phyloP scores from a whole-genome alignment of 35 echinoderm and acorn worm genomes.

The Apostichopus parvimensis region DNA sequence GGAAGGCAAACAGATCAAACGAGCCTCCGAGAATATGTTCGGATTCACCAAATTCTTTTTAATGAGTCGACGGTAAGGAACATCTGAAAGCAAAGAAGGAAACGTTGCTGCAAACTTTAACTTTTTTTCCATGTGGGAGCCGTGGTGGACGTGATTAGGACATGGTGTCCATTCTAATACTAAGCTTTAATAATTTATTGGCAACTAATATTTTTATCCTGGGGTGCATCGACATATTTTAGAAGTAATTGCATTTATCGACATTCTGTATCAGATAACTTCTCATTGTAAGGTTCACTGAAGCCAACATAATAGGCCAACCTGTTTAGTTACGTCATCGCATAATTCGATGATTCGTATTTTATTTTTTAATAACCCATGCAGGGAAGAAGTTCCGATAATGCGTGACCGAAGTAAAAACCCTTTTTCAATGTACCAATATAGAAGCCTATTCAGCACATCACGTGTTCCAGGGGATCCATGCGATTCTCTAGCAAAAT shows the following conservation, averaged over 20 bases:
- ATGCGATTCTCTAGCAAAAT: conserved; percentile 20
- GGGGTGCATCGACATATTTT: too few species aligned
- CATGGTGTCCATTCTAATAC: neutral
- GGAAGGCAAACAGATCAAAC: conserved; percentile 25
- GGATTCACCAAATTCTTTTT: conserved; percentile 12
- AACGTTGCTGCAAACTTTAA: neutral
- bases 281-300: too few species aligned
- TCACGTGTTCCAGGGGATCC: conserved; percentile 53
- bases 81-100: neutral
- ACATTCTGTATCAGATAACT: too few species aligned
- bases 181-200: neutral
- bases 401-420: conserved; percentile 66
- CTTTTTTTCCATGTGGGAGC: neutral
- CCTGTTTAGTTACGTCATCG: too few species aligned
- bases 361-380: neutral
- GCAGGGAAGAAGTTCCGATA: conserved; percentile 75
- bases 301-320: too few species aligned
- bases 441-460: conserved; percentile 13
- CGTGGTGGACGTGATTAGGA: neutral
- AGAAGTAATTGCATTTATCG: too few species aligned
- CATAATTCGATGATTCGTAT: too few species aligned
- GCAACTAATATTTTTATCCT: too few species aligned
- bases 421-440: conserved; percentile 59
- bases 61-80: neutral
- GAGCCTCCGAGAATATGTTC: conserved; percentile 19